Evolutionary conservation across 1,140 invertebrate genomes (phyloP).

Genomic region (Conus ventricosus): DNA sequence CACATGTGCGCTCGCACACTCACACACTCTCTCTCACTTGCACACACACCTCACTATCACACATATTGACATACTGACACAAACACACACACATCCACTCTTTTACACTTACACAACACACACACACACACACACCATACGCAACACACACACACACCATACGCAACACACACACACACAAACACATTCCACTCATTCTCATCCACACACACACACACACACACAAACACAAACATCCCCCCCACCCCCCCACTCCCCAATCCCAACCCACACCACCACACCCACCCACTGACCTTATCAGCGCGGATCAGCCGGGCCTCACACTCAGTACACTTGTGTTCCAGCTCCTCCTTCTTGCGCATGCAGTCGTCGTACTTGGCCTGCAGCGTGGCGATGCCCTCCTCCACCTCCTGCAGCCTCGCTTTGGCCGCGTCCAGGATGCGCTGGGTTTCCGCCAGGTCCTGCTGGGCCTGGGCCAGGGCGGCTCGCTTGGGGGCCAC

Average conservation of each 20-base stretch:
- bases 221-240: neutral
- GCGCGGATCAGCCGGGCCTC: slow-evolving; percentile 72
- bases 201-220: neutral
- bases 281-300: slow-evolving; percentile 68
- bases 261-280: neutral
- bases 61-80: neutral
- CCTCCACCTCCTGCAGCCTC: slow-evolving; percentile 71
- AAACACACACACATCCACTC: neutral
- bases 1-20: neutral
- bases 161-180: neutral
- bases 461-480: slow-evolving; percentile 68
- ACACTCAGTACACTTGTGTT: slow-evolving; percentile 73
- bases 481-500: slow-evolving; percentile 75
- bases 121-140: neutral
- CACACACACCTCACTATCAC: too few relatives aligned
- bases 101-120: neutral
- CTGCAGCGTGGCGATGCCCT: slow-evolving; percentile 75
- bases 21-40: neutral
- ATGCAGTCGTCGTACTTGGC: slow-evolving; percentile 75
- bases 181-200: neutral
- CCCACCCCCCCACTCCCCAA: neutral
- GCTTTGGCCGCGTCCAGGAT: slow-evolving; percentile 72
- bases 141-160: neutral
- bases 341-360: slow-evolving; percentile 74
- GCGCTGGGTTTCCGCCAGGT: slow-evolving; percentile 72